These are phyloP conservation scores for mouse (Mus musculus) DNA, from an alignment of 2,113 vertebrate genomes.

Conservation along the genomic window GRCm39 chr13:117108501-117109000, in stretches of 20 bases:
- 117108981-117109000: not conserved
- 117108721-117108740: not conserved
- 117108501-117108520: not conserved
- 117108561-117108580: not conserved
- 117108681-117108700: not conserved
- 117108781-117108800: not conserved
- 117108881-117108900: not conserved
- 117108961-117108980: not conserved
- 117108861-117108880: not conserved
- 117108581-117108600: not conserved
- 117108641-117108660: not conserved
- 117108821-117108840: not conserved
- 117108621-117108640: not conserved
- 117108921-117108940: not conserved
- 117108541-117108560: not conserved
- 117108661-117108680: not conserved
- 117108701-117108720: no score
- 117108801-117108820: not conserved
- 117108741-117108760: not conserved
- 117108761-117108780: not conserved
- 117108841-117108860: not conserved
- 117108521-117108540: not conserved
- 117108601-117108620: not conserved
- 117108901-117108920: not conserved
- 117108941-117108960: not conserved